These are phyloP conservation scores for Drosophila putrida DNA, from an alignment of 2,888 invertebrate species.

Conservation along the genomic window DNA sequence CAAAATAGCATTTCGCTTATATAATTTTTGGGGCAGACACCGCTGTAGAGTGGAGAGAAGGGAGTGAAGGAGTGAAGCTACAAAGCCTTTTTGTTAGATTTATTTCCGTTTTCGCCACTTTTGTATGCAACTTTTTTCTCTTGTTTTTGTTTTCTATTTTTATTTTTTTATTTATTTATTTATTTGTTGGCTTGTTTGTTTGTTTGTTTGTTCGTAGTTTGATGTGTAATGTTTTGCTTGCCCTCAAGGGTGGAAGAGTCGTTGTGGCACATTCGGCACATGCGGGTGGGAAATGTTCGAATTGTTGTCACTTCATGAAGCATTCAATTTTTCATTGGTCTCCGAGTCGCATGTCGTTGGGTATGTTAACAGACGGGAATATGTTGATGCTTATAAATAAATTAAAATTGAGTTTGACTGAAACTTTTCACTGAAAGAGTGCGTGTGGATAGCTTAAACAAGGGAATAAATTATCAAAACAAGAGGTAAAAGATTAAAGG, in stretches of 20 bases:
- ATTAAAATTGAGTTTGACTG: constrained; percentile 50
- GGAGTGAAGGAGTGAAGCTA: constrained; percentile 36
- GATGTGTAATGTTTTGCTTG: constrained; percentile 42
- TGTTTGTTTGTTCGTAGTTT: constrained; percentile 54
- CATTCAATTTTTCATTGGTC: constrained; percentile 64
- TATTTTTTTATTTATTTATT: constrained; percentile 31
- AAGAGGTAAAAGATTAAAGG: not conserved
- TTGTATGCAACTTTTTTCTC: constrained; percentile 62
- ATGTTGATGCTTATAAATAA: constrained; percentile 59
- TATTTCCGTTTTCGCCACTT: constrained; percentile 74
- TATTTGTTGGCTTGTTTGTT: constrained; percentile 42
- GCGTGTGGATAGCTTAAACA: not conserved
- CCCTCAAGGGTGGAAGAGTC: constrained; percentile 13
- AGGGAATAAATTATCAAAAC: constrained; percentile 1
- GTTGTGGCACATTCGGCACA: constrained; percentile 31
- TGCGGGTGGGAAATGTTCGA: constrained; percentile 49
- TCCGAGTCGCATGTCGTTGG: constrained; percentile 22
- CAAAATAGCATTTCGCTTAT: constrained; percentile 50
- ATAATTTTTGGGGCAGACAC: constrained; percentile 44
- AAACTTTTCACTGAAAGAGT: constrained; percentile 16
- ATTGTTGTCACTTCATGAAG: constrained; percentile 53
- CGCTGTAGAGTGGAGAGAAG: not conserved
- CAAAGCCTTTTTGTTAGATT: constrained; percentile 78
- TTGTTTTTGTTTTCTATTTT: constrained; percentile 22
- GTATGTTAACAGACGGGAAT: constrained; percentile 32